These are phyloP conservation scores for Perithous albicinctus DNA, from an alignment of 2,888 invertebrate species.

Conservation along the genomic window DNA sequence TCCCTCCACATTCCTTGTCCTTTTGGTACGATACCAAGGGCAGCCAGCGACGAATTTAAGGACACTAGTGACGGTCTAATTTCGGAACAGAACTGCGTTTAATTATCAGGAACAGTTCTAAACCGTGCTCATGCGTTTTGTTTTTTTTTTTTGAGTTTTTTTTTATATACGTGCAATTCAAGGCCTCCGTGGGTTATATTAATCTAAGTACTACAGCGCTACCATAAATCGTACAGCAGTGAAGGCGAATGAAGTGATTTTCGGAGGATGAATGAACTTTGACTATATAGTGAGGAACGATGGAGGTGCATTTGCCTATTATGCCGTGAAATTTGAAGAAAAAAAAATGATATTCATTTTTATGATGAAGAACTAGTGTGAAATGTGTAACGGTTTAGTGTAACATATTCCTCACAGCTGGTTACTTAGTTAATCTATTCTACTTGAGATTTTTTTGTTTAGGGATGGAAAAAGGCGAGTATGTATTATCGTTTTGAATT, in stretches of 20 bases:
- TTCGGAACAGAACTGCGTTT: conserved; percentile 83
- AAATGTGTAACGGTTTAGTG: conserved; percentile 11
- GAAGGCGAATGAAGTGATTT: conserved; percentile 67
- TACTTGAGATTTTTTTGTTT: conserved; percentile 1
- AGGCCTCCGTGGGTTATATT: conserved; percentile 64
- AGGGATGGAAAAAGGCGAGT: not conserved
- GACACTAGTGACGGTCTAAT: conserved; percentile 84
- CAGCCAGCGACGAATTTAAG: conserved; percentile 84
- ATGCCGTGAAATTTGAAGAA: conserved; percentile 54
- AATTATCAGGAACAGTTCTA: conserved; percentile 79
- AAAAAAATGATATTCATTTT: conserved; percentile 10
- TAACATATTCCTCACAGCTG: conserved; percentile 1
- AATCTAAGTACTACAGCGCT: conserved; percentile 69
- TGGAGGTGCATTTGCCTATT: conserved; percentile 47
- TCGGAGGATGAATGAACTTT: conserved; percentile 56
- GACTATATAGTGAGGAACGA: conserved; percentile 20
- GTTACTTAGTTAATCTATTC: not conserved
- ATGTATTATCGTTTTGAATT: conserved; percentile 1
- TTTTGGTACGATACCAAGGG: conserved; percentile 84
- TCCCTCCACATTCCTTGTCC: conserved; percentile 86
- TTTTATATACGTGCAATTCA: conserved; percentile 63
- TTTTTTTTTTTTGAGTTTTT: conserved; percentile 37
- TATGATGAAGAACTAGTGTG: conserved; percentile 2
- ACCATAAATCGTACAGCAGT: conserved; percentile 67
- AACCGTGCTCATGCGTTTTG: conserved; percentile 79